These are phyloP conservation scores for Rhodinocichla rosea DNA, from an alignment of 2,113 vertebrate species.

Conservation along the genomic window DNA sequence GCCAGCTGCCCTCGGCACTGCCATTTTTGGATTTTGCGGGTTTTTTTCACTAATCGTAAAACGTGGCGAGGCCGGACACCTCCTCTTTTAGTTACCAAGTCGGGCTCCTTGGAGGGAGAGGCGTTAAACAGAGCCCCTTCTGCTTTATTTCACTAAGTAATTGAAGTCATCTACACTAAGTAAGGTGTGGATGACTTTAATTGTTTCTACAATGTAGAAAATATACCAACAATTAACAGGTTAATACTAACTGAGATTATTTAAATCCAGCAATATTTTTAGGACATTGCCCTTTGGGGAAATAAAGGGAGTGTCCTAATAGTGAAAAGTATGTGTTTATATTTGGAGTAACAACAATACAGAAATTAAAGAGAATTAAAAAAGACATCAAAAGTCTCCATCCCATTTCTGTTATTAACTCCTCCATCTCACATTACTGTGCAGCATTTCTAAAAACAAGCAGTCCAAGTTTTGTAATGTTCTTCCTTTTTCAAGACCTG, in stretches of 20 bases:
- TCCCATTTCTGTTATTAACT: slow-evolving; percentile 30
- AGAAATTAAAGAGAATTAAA: slow-evolving; percentile 57
- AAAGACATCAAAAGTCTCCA: slow-evolving; percentile 45
- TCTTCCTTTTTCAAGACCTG: background rate
- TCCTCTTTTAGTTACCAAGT: background rate
- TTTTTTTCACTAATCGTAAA: background rate
- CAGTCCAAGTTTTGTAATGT: background rate
- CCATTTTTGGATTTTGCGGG: background rate
- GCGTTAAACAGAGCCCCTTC: background rate
- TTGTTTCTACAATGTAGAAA: background rate
- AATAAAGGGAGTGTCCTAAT: slow-evolving; percentile 41
- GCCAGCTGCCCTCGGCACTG: background rate
- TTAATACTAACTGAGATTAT: slow-evolving; percentile 24
- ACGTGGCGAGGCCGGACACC: background rate
- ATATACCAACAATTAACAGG: slow-evolving; percentile 23
- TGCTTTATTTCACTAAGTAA: background rate
- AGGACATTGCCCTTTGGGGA: slow-evolving; percentile 29
- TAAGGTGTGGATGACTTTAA: background rate
- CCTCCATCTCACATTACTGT: background rate
- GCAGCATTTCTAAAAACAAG: background rate
- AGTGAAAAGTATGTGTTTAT: slow-evolving; percentile 47
- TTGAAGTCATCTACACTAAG: background rate
- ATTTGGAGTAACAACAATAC: slow-evolving; percentile 54
- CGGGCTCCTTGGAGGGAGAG: background rate
- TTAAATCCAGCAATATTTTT: slow-evolving; percentile 39